These are phyloP conservation scores for Ophioninae sp. DNA, from an alignment of 2,888 invertebrate genomes.

Conservation along the genomic window DNA sequence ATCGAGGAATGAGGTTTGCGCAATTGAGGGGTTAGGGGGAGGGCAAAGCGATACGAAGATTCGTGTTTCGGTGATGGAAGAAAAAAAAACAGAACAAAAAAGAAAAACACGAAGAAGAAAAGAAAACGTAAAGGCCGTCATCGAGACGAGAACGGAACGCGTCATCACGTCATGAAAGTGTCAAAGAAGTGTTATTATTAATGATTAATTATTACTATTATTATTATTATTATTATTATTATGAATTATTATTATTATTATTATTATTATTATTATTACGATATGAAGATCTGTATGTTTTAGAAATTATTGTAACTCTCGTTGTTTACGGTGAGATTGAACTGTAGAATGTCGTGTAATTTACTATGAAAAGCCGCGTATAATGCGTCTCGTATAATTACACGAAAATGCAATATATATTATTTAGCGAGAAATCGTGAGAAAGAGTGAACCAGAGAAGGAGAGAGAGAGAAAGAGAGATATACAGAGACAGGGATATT, in stretches of 20 bases:
- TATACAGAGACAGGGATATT: constrained; percentile 35
- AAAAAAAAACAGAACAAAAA: constrained; percentile 10
- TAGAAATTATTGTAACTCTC: constrained; percentile 60
- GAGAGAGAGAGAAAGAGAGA: constrained; percentile 16
- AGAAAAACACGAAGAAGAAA: constrained; percentile 12
- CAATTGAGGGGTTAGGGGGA: constrained; percentile 8
- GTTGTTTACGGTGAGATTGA: constrained; percentile 57
- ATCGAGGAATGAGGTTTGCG: constrained; percentile 19
- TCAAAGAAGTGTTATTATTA: constrained; percentile 60
- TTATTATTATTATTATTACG: constrained; percentile 47
- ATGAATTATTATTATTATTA: constrained; percentile 41
- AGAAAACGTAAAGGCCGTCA: constrained; percentile 34
- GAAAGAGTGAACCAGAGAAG: constrained; percentile 10
- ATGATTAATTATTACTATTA: constrained; percentile 50
- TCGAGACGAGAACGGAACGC: constrained; percentile 48
- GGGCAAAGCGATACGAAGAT: constrained; percentile 5
- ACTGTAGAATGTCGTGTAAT: constrained; percentile 55
- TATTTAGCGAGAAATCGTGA: constrained; percentile 29
- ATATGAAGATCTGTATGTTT: constrained; percentile 53
- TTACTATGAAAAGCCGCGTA: constrained; percentile 30
- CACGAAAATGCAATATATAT: constrained; percentile 60
- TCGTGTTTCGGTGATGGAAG: constrained; percentile 27
- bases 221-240: constrained; percentile 33
- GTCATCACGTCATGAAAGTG: constrained; percentile 47
- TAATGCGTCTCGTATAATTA: constrained; percentile 43